Evolutionary conservation across 2,113 vertebrate genomes (phyloP).

Genomic region (Ageneiosus marmoratus): DNA sequence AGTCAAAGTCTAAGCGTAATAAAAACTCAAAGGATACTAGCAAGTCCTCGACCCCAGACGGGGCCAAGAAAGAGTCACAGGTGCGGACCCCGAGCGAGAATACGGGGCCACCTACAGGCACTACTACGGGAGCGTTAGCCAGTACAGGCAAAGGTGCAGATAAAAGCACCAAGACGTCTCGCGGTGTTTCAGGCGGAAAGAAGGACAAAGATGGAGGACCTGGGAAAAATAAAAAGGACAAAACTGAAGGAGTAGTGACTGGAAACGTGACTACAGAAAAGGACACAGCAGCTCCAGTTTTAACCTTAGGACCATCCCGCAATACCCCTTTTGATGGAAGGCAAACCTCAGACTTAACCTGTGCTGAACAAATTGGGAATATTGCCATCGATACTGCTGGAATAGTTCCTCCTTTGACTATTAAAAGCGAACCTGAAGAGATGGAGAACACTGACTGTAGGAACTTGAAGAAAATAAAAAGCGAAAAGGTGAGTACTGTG

Average conservation of each 20-base stretch:
- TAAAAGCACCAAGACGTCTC: constrained; percentile 88
- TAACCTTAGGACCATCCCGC: constrained; percentile 81
- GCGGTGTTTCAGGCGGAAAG: constrained; percentile 85
- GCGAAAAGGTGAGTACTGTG: constrained; percentile 89
- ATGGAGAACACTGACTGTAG: constrained; percentile 90
- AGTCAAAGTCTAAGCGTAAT: constrained; percentile 97
- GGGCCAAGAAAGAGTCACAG: constrained; percentile 88
- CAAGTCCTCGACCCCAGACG: constrained; percentile 86
- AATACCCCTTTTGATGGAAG: constrained; percentile 84
- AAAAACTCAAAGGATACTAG: constrained; percentile 96
- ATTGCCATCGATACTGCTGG: constrained; percentile 91
- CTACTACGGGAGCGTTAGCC: constrained; percentile 72
- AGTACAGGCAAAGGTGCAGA: constrained; percentile 82
- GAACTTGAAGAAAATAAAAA: constrained; percentile 93
- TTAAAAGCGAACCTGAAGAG: constrained; percentile 92
- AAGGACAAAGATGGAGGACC: constrained; percentile 91
- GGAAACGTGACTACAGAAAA: constrained; percentile 80
- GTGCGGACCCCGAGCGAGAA: constrained; percentile 84
- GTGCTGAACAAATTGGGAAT: constrained; percentile 91
- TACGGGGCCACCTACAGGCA: constrained; percentile 66
- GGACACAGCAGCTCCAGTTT: constrained; percentile 80
- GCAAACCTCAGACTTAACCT: constrained; percentile 82
- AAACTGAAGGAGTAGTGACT: constrained; percentile 79
- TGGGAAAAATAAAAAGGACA: constrained; percentile 96
- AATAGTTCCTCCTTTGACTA: constrained; percentile 86